Conservation (phyloP, 2,113 vertebrate species). For the Manacus vitellinus region DNA sequence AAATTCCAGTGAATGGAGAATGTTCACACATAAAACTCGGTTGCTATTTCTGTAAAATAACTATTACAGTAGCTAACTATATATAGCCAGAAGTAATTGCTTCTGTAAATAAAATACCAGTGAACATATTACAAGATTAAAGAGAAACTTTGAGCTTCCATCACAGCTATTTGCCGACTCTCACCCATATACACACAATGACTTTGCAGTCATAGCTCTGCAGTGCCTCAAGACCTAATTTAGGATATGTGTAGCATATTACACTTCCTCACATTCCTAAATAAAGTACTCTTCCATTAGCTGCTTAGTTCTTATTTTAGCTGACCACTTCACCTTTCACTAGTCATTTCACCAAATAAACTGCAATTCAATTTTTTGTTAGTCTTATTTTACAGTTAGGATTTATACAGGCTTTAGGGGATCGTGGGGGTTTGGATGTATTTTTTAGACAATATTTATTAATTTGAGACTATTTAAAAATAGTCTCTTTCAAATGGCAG, state of each 20-base stretch:
- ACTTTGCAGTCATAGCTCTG: slow-evolving; percentile 33
- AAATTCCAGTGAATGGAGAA: slow-evolving; percentile 47
- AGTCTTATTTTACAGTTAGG: background rate
- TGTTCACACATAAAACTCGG: slow-evolving; percentile 3
- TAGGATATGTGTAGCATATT: background rate
- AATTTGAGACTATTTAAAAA: background rate
- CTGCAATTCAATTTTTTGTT: background rate
- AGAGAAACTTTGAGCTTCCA: slow-evolving; percentile 18
- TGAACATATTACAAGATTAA: slow-evolving; percentile 39
- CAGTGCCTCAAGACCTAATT: slow-evolving; percentile 21
- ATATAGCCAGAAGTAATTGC: slow-evolving; percentile 51
- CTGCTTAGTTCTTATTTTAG: slow-evolving; percentile 23
- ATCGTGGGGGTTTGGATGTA: background rate
- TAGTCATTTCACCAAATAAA: background rate
- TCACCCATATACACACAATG: background rate
- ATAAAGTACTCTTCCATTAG: slow-evolving; percentile 33
- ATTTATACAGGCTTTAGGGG: background rate
- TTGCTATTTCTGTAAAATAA: slow-evolving; percentile 38
- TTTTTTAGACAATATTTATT: background rate
- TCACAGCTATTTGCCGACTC: background rate
- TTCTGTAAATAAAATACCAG: slow-evolving; percentile 63
- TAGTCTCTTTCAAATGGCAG: background rate
- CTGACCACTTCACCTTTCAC: background rate
- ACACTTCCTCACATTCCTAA: slow-evolving; percentile 41
- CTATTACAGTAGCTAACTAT: slow-evolving; percentile 42